Base-by-base conservation (phyloP, 2,113 vertebrate genomes). In the Sterrhoptilus dennistouni region DNA sequence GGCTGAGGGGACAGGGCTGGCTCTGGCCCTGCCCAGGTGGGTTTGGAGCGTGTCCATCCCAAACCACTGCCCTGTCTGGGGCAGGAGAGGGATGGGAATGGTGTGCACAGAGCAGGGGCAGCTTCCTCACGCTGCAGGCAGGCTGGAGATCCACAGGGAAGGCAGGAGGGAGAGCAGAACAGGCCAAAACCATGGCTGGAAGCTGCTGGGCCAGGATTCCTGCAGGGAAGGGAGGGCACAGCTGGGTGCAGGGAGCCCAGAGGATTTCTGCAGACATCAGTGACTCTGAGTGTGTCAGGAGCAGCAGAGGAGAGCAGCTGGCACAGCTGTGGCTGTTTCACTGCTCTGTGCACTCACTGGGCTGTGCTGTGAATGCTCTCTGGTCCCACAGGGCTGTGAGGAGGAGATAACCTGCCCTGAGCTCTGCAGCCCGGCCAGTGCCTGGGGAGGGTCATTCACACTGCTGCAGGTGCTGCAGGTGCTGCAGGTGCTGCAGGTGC, bases 371-470 rank as follows among this genome's bases (percentile, higher is more conserved):
- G n/a, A 49, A 19, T 0, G 1, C 10, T 20, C 66, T 53, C 29
- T 9, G 42, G 31, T 57, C 27, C 59, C 35, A 52, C 68, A 16
- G 61, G 12, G 5, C 47, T 38, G 24, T 2, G 8, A 52, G 81
- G 8, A 47, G 77, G 57, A 33, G 20, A 33, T 2, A 7, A 16
- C 20, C n/a, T 3, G 75, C 9, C 5, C 2, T 5, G n/a, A 38
- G 49, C 45, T 28, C 7, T 0, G 7, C 33, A 0, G 0, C 7
- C 40, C 8, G 0, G 5, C 33, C 49, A 1, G 20, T 18, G 8
- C 6, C 11, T 20, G 44, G 5, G 59, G 4, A 11, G 49, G 47
- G 12, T 1, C 12, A 20, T 5, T 18, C 56, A 31, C 29, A 13
- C 49, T 15, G 44, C 36, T 15, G 59, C 76, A 23, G 49, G 5